Evolutionary conservation across 1,140 invertebrate species (phyloP).

Genomic region (Propsilocerus akamusi): DNA sequence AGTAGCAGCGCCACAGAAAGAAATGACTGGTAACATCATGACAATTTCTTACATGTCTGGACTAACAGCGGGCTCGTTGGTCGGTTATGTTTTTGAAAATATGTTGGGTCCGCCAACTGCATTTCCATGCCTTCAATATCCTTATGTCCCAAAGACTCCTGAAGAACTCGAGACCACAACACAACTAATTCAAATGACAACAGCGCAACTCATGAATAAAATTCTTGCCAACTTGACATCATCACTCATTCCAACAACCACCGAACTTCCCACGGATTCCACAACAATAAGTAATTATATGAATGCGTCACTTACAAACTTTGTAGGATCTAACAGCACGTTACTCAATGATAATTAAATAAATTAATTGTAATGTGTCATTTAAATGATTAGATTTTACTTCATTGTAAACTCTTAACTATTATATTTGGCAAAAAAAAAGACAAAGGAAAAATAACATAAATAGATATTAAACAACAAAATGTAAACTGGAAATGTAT

Average conservation of each 20-base stretch:
- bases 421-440: too few relatives aligned
- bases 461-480: too few relatives aligned
- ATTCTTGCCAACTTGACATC: neutral
- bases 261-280: neutral
- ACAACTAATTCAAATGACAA: conserved; percentile 6
- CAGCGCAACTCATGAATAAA: neutral
- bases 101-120: conserved; percentile 40
- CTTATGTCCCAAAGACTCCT: conserved; percentile 11
- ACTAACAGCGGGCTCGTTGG: conserved; percentile 57
- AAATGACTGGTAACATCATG: conserved; percentile 81
- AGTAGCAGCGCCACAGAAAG: conserved; percentile 55
- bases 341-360: too few relatives aligned
- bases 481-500: too few relatives aligned
- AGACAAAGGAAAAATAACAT: too few relatives aligned
- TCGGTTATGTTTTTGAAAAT: conserved; percentile 63
- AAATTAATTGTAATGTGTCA: too few relatives aligned
- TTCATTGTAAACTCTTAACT: too few relatives aligned
- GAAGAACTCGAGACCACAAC: conserved; percentile 9
- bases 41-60: conserved; percentile 76
- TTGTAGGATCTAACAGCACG: too few relatives aligned
- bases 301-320: neutral
- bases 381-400: too few relatives aligned
- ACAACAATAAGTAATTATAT: neutral
- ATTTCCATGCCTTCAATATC: conserved; percentile 23
- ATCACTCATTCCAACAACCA: neutral